Evolutionary conservation across 92 coral and sea anemone genomes (phyloP), one percentile per base, ranked within the genome.

Genomic region (Porites rus): DNA sequence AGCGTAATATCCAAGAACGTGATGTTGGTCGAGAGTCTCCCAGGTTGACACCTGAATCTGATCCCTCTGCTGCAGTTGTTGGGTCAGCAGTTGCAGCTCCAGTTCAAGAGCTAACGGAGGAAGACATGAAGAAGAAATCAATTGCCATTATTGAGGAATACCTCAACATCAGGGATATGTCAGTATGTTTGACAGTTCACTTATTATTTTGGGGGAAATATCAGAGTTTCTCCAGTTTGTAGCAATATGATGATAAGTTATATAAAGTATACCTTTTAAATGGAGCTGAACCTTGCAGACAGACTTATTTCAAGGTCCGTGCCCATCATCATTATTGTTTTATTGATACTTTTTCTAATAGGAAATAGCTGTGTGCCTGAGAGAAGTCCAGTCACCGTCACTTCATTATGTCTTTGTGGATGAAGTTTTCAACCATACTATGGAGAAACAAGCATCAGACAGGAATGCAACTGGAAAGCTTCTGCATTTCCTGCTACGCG

Each of bases 341-440:
- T 13, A 31, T 50, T 50, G 61, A 8, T 58, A 10, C 10, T 56
- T 10, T 28, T 51, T 65, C 5, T 50, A 43, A 17, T 82, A 96
- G 99, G 99, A 93, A 54, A 94, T 95, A n/a, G 69, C 86, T 7
- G 77, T 76, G 54, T 94, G 98, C 70, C 88, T 96, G 54, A 90
- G 87, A 67, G 99, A 96, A 25, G 79, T 94, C 13, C 84, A 91
- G 63, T 78, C 99, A 2, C 96, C 99, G 10, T 82, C 83, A 28
- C 24, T 77, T 52, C 93, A 88, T 43, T 74, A 96, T 22, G 82
- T 95, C 50, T 89, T 96, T 69, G 96, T 96, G 21, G 72, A 77
- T 20, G 51, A 83, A 60, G 91, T 96, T 43, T 65, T 96, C 58
- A 93, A 92, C 58, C 93, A 86, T 80, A 73, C 94, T 0, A 56